Evolutionary conservation across 2,888 invertebrate species (phyloP), one percentile per base, ranked within the genome.

Genomic region (Halictus ligatus): DNA sequence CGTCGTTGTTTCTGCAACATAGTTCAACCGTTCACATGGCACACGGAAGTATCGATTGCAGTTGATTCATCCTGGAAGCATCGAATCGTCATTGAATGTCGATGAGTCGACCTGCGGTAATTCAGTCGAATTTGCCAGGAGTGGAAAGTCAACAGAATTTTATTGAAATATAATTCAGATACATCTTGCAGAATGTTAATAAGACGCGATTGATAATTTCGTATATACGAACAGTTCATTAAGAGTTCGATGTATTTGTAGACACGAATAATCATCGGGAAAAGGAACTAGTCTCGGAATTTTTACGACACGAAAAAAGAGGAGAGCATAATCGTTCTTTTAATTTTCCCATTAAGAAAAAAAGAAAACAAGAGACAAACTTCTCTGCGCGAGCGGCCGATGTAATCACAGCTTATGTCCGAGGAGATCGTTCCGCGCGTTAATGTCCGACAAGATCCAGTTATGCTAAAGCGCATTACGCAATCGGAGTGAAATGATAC

Each of bases 401-500:
- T 64, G 29, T 64, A 64, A 64, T 64, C 60, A 2, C 60, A 15
- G 29, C 29, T 15, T 64, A 7, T 15, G 60, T 15, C 60, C 7
- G 60, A 29, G 29, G 15, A 15, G 60, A 18, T 21, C 69, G n/a
- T 75, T 54, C n/a, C 60, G 60, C 35, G 8, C 69, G 50, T 43
- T 15, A 50, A 78, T 72, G 40, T 50, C 15, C 25, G 60, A 58
- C 67, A 58, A 58, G 75, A 83, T 78, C 75, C 64, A 29, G 72
- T 58, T 75, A 50, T 48, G 48, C 25, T 7, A 29, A 80, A n/a
- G 25, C 29, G 2, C 12, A 15, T 84, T 84, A 43, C 58, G 72
- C 35, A 78, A 78, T 83, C 72, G 8, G 40, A 82, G 67, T 40
- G 78, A 79, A 85, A 85, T 73, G 83, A 83, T 83, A 83, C 40